These are phyloP conservation scores for Platorchestia sp. DNA, from an alignment of 1,140 invertebrate genomes.

Conservation along the genomic window DNA sequence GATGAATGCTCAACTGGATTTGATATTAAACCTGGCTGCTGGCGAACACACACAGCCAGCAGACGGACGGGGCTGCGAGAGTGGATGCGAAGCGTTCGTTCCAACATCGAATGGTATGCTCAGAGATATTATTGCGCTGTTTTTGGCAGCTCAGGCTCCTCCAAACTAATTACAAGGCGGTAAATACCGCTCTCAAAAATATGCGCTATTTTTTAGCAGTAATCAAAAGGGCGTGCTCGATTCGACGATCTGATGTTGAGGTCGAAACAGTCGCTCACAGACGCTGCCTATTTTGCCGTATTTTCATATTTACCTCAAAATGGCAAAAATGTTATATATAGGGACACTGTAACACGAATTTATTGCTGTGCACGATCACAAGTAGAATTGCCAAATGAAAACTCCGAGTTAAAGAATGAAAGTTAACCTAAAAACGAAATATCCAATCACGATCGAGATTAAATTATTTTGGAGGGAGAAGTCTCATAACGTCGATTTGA, in stretches of 20 bases:
- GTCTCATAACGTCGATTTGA: too few species aligned
- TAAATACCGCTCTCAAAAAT: neutral
- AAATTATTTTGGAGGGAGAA: too few species aligned
- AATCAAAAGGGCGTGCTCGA: neutral
- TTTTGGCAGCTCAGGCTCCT: neutral
- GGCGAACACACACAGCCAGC: constrained; percentile 12
- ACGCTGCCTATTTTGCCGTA: neutral
- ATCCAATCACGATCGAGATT: too few species aligned
- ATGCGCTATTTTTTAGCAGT: neutral
- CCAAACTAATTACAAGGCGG: constrained; percentile 19
- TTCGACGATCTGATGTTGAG: neutral
- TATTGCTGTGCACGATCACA: too few species aligned
- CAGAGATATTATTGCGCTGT: neutral
- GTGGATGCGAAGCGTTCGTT: neutral
- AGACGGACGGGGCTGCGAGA: neutral
- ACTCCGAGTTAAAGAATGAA: too few species aligned
- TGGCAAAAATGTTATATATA: too few species aligned
- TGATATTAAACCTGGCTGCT: constrained; percentile 49
- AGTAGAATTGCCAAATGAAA: too few species aligned
- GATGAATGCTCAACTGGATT: constrained; percentile 55
- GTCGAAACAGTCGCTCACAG: neutral
- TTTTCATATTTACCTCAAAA: too few species aligned
- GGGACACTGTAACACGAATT: too few species aligned
- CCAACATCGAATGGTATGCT: neutral
- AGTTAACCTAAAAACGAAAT: too few species aligned